A percentile compares a stretch with the other conserved stretches of the same genome.
Conservation (phyloP, 1,140 invertebrate genomes). For the Musca domestica region DNA sequence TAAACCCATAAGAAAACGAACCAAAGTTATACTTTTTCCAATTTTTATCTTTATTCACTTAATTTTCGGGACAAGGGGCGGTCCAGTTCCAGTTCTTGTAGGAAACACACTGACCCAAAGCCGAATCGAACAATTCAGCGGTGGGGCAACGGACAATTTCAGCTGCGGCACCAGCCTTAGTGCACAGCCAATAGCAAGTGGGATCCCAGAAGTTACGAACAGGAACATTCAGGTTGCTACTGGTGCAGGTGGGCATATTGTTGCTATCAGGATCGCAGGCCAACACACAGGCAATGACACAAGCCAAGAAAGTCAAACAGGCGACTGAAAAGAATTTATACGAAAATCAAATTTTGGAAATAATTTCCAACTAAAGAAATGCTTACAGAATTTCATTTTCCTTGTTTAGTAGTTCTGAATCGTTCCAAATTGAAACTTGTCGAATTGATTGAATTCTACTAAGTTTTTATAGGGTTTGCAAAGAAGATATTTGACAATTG, state of each 20-base stretch:
- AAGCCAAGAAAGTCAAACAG: neutral
- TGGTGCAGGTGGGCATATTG: neutral
- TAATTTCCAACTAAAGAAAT: neutral
- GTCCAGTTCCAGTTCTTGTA: neutral
- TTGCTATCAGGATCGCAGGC: slow-evolving; percentile 7
- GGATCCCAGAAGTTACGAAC: slow-evolving; percentile 19
- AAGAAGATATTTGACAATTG: too few species aligned
- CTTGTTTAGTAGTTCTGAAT: too few species aligned
- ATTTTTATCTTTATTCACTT: too few species aligned
- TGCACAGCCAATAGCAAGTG: neutral
- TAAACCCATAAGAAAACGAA: too few species aligned
- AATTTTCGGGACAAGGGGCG: slow-evolving; percentile 1
- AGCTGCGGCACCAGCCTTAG: neutral
- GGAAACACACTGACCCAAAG: neutral
- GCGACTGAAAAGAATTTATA: neutral
- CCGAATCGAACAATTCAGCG: neutral
- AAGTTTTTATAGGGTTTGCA: too few species aligned
- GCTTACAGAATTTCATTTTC: too few species aligned
- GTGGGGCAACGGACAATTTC: neutral
- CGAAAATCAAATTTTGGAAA: neutral
- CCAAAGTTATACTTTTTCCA: too few species aligned
- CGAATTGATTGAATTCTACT: too few species aligned
- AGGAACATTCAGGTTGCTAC: neutral
- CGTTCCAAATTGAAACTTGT: too few species aligned
- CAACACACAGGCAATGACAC: neutral